Percentiles rank a stretch among this genome's conserved stretches.
Conservation (phyloP, 2,888 invertebrate genomes). For the Tachina fera region DNA sequence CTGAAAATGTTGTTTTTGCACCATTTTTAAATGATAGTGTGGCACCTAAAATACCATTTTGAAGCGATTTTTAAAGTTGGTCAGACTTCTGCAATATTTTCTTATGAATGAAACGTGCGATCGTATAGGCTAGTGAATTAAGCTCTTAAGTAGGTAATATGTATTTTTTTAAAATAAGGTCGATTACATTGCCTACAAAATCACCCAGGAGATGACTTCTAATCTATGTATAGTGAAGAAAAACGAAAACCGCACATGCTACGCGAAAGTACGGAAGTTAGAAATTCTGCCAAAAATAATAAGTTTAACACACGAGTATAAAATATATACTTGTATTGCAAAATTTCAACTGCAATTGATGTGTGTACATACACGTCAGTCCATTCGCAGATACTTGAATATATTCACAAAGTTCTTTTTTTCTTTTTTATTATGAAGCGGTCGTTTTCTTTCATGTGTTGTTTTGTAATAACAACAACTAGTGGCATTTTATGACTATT, state of each 20-base stretch:
- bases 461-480: constrained; percentile 58
- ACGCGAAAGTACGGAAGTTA: constrained; percentile 20
- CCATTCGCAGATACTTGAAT: neutral
- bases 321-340: constrained; percentile 32
- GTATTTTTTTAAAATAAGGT: no score
- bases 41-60: no score
- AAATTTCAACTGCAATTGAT: constrained; percentile 52
- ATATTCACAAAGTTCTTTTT: constrained; percentile 6
- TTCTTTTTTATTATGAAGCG: neutral
- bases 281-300: constrained; percentile 21
- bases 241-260: neutral
- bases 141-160: no score
- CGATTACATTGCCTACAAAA: no score
- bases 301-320: constrained; percentile 11
- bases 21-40: no score
- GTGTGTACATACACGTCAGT: constrained; percentile 22
- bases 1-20: no score
- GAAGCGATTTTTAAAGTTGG: no score
- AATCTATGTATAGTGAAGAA: neutral
- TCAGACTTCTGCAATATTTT: no score
- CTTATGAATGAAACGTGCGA: no score
- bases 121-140: no score
- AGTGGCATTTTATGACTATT: constrained; percentile 70
- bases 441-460: constrained; percentile 37
- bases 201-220: no score